Evolutionary conservation across 2,797 vertebrate genomes (phyloP).

Genomic region (Pelobates cultripes): DNA sequence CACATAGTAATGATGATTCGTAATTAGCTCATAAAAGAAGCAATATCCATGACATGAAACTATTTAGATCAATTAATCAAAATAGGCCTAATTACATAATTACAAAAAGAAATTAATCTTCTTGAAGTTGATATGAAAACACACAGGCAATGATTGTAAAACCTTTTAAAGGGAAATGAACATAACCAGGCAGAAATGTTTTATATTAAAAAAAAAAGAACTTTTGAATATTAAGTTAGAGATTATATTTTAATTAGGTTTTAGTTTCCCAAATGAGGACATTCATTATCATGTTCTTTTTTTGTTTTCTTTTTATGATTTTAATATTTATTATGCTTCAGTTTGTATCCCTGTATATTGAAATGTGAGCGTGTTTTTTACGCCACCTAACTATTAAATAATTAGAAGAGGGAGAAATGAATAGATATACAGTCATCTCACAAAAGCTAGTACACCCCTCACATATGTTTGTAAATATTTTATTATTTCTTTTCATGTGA

Average conservation of each 20-base stretch:
- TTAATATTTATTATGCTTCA: slow-evolving; percentile 67
- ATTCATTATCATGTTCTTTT: slow-evolving; percentile 68
- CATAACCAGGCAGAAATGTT: slow-evolving; percentile 68
- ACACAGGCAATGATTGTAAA: slow-evolving; percentile 62
- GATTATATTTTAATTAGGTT: slow-evolving; percentile 68
- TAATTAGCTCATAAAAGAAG: slow-evolving; percentile 69
- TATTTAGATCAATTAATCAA: slow-evolving; percentile 74
- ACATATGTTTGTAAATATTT: no score
- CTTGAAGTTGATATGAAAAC: slow-evolving; percentile 67
- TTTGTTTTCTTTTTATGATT: slow-evolving; percentile 67
- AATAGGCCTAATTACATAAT: slow-evolving; percentile 71
- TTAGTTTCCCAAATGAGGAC: slow-evolving; percentile 68
- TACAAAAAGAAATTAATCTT: slow-evolving; percentile 69
- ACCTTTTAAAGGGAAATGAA: slow-evolving; percentile 69
- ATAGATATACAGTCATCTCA: slow-evolving; percentile 65
- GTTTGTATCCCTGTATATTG: slow-evolving; percentile 68
- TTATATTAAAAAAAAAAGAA: slow-evolving; percentile 58
- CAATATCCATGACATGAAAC: slow-evolving; percentile 68
- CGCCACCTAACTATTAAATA: slow-evolving; percentile 70
- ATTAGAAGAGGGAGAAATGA: slow-evolving; percentile 71
- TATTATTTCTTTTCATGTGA: no score
- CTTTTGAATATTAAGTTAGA: slow-evolving; percentile 64
- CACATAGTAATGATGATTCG: slow-evolving; percentile 69
- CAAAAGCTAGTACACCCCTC: no score
- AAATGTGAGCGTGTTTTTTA: slow-evolving; percentile 61